Evolutionary conservation across 2,797 vertebrate species (phyloP), one percentile per base, ranked within the genome.

Genomic region (Urophycis tenuis): DNA sequence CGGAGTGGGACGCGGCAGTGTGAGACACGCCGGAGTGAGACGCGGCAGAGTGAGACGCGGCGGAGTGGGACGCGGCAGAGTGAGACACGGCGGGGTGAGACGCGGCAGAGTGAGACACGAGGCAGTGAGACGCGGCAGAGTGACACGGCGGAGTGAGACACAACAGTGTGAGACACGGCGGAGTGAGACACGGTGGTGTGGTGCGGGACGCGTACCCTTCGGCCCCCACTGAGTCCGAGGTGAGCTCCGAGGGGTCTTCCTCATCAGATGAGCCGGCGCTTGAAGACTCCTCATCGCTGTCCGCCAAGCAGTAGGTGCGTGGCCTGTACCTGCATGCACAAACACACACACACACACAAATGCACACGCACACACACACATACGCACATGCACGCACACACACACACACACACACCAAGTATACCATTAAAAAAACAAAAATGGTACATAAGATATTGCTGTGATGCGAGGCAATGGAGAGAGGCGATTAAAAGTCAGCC

Each of bases 201-300:
- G 36, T n/a, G 19, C 14, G 36, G 36, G 36, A 15, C 6, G 29
- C 94, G 93, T 87, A 99, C 97, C 97, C 94, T 82, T 99, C 96
- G 0, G 93, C 87, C 82, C 95, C 96, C 1, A 91, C 79, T 0
- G 91, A 93, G 83, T 98, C 97, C 0, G 90, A 82, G 1, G 93
- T 86, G 78, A 92, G 60, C 77, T 98, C 97, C 0, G 94, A 92
- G 29, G 93, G 91, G 75, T 97, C 95, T 0, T 98, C 97, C 79
- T 98, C 97, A 25, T 99, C 96, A 0, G 97, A 98, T 11, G 97
- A 98, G 22, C 97, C 97, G 0, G 97, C 97, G 0, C 97, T 99
- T 82, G 97, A 98, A 0, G 97, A 99, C 84, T 99, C 97, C 84
- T 99, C 97, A 67, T 99, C 97, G 0, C 91, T 91, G 12, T 89